Evolutionary conservation across 2,888 invertebrate species (phyloP).

Genomic region (Campoplex capitator): DNA sequence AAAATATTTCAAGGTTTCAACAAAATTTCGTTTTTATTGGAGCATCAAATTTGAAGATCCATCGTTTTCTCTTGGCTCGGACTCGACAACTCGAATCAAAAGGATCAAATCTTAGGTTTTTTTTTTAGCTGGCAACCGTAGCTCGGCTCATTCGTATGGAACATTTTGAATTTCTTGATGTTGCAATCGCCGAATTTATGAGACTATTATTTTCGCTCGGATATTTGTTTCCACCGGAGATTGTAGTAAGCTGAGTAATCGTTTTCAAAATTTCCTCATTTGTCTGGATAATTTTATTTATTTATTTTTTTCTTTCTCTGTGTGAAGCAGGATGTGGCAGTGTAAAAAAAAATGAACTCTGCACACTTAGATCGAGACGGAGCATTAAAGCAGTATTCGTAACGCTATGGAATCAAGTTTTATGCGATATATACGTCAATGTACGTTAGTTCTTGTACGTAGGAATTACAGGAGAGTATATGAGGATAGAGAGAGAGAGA

Average conservation of each 20-base stretch:
- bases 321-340: slow-evolving; percentile 4
- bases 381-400: slow-evolving; percentile 38
- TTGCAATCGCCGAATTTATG: background rate
- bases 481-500: slow-evolving; percentile 61
- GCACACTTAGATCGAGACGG: slow-evolving; percentile 17
- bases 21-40: too few relatives aligned
- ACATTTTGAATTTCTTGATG: background rate
- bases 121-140: background rate
- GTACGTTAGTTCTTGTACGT: slow-evolving; percentile 46
- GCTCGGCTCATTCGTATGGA: too few relatives aligned
- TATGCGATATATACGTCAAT: slow-evolving; percentile 58
- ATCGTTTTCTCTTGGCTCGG: background rate
- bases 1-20: too few relatives aligned
- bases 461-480: slow-evolving; percentile 60
- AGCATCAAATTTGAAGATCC: too few relatives aligned
- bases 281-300: background rate
- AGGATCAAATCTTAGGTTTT: too few relatives aligned
- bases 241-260: background rate
- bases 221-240: background rate
- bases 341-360: slow-evolving; percentile 20
- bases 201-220: background rate
- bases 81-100: background rate
- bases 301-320: background rate
- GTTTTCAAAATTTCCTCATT: slow-evolving; percentile 2
- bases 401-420: slow-evolving; percentile 30